These are phyloP conservation scores for Ashinkailepas kermadecensis DNA, from an alignment of 2,888 invertebrate species.

Conservation along the genomic window DNA sequence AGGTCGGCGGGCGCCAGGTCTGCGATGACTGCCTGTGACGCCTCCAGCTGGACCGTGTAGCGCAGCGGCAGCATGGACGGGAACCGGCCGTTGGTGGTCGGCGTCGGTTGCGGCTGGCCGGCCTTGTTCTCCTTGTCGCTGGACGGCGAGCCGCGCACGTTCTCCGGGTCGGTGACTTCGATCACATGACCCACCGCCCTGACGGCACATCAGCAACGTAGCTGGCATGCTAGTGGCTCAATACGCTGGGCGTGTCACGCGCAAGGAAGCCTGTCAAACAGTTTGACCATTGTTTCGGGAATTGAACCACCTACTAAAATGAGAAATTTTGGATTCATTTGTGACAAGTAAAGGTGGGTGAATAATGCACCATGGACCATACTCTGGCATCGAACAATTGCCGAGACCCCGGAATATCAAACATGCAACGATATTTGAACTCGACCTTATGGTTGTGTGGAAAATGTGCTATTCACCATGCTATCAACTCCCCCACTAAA, in stretches of 20 bases:
- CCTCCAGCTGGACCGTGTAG: not conserved
- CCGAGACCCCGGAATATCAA: too few relatives aligned
- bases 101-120: not conserved
- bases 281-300: not conserved
- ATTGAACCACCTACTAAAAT: too few relatives aligned
- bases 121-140: constrained; percentile 23
- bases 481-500: too few relatives aligned
- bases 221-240: not conserved
- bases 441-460: too few relatives aligned
- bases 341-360: too few relatives aligned
- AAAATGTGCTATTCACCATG: too few relatives aligned
- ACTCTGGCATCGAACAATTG: too few relatives aligned
- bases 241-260: not conserved
- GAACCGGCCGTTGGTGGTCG: constrained; percentile 17
- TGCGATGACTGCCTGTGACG: not conserved
- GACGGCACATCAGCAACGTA: not conserved
- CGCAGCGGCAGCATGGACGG: not conserved
- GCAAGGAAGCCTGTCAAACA: not conserved
- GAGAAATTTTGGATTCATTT: too few relatives aligned
- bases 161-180: not conserved
- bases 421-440: too few relatives aligned
- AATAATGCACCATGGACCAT: too few relatives aligned
- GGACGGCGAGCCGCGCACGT: not conserved
- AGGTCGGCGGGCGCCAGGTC: not conserved
- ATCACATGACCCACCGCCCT: not conserved